Base-by-base conservation (phyloP, 2,797 vertebrate genomes). In the Chaetodon trifasciatus region DNA sequence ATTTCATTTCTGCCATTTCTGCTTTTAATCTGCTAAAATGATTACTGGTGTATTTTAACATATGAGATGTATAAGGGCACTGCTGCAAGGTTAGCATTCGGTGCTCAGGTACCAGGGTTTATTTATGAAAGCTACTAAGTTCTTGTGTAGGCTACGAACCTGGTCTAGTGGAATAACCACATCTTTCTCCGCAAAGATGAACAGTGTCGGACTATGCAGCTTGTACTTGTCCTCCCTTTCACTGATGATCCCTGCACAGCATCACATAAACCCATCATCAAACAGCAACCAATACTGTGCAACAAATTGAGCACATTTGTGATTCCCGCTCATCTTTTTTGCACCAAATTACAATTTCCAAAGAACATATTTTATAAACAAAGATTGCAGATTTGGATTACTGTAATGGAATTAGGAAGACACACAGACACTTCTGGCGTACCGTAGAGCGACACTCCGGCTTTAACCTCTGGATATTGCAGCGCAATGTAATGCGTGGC, bases 121-220 rank as follows among this genome's bases (percentile, higher is more conserved):
- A 23, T 42, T 13, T 7, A 10, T 24, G 1, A 32, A 62, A 44
- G 3, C 28, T 19, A 15, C 0, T 1, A n/a, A 17, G 3, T 28
- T 5, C 1, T 16, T 15, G 8, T 0, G 0, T 23, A 3, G 42
- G 13, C 42, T 19, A 70, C 79, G 55, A 60, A 96, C 96, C 86
- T 97, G 95, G 24, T 95, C 91, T 44, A 96, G 88, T 19, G 96
- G 94, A 81, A 97, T 96, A 12, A 95, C 11, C 0, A 42, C 0
- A 78, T 97, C 95, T 0, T 97, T 97, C 70, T 97, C 96, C 0
- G 63, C 96, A 91, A 97, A 98, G 89, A 97, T 95, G 35, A 97
- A 98, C 79, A 97, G 87, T 0, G 93, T 97, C 21, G 96, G 95
- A 73, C 89, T 95, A 82, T 95, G 94, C 10, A 98, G 81, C 2